These are phyloP conservation scores for Bombus consobrinus DNA, from an alignment of 1,140 invertebrate species.

Conservation along the genomic window DNA sequence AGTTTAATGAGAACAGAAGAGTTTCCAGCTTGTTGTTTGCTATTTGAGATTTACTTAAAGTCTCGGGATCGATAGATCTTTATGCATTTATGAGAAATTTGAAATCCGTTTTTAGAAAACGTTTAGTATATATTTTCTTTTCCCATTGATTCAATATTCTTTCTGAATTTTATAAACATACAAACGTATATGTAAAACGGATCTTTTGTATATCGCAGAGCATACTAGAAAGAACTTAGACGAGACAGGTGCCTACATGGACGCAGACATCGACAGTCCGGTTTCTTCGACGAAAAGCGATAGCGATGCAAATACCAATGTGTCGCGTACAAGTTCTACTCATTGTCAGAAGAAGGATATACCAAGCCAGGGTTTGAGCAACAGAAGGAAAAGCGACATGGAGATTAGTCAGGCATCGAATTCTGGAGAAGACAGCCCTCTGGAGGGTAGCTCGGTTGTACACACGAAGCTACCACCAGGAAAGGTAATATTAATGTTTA, in stretches of 20 bases:
- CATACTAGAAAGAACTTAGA: constrained; percentile 65
- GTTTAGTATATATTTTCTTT: too few relatives aligned
- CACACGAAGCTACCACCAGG: constrained; percentile 87
- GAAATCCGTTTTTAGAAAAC: too few relatives aligned
- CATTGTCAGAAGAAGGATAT: constrained; percentile 52
- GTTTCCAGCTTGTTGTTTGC: too few relatives aligned
- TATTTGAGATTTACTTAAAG: too few relatives aligned
- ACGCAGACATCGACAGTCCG: constrained; percentile 62
- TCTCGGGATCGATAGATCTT: too few relatives aligned
- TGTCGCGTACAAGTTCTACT: not conserved
- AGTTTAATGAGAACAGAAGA: too few relatives aligned
- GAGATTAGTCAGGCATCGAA: constrained; percentile 84
- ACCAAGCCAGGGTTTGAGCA: constrained; percentile 57
- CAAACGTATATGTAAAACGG: not conserved
- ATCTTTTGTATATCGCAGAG: constrained; percentile 51
- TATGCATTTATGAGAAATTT: too few relatives aligned
- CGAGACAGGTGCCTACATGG: constrained; percentile 53
- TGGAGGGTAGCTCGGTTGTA: constrained; percentile 85
- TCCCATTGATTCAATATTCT: too few relatives aligned
- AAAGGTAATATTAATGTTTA: constrained; percentile 81
- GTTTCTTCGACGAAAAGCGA: constrained; percentile 65
- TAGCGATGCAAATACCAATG: constrained; percentile 40
- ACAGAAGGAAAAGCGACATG: constrained; percentile 82
- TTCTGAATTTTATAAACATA: too few relatives aligned
- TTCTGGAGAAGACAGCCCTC: constrained; percentile 82